These are phyloP conservation scores for Dascillus cervinus DNA, from an alignment of 2,888 invertebrate species.

Conservation along the genomic window DNA sequence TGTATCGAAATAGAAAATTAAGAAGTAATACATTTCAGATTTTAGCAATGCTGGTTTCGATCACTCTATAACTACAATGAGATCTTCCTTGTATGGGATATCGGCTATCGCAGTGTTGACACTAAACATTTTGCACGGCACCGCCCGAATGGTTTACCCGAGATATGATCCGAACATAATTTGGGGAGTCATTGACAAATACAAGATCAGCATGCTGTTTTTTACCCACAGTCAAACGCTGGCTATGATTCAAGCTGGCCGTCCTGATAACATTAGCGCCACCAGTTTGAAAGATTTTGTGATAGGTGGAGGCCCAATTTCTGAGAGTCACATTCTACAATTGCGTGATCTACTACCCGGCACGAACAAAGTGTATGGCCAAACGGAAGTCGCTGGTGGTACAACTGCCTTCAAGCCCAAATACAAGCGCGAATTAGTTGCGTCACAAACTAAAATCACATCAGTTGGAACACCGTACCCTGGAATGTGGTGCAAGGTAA, in stretches of 20 bases:
- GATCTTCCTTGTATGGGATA: conserved; percentile 34
- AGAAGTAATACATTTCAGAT: too few species aligned
- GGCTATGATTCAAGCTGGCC: conserved; percentile 24
- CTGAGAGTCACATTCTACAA: conserved; percentile 21
- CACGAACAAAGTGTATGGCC: conserved; percentile 32
- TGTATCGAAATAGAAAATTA: too few species aligned
- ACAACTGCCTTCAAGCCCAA: conserved; percentile 24
- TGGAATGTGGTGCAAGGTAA: conserved; percentile 30
- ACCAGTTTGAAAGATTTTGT: conserved; percentile 23
- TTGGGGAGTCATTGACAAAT: conserved; percentile 29
- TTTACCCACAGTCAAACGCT: conserved; percentile 26
- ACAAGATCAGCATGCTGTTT: conserved; percentile 27
- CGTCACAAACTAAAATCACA: conserved; percentile 25
- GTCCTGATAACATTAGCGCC: conserved; percentile 32
- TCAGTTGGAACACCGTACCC: conserved; percentile 27
- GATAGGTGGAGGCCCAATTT: conserved; percentile 29
- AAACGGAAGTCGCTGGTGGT: conserved; percentile 32
- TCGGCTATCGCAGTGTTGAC: conserved; percentile 24
- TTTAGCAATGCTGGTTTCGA: too few species aligned
- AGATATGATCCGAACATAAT: conserved; percentile 20
- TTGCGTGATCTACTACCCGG: conserved; percentile 34
- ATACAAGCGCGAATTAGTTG: conserved; percentile 24
- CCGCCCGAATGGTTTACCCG: conserved; percentile 23
- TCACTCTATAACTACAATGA: too few species aligned
- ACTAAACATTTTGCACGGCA: conserved; percentile 20